Evolutionary conservation across 1,140 invertebrate species (phyloP), one percentile per base, ranked within the genome.

Genomic region (Limonius californicus): DNA sequence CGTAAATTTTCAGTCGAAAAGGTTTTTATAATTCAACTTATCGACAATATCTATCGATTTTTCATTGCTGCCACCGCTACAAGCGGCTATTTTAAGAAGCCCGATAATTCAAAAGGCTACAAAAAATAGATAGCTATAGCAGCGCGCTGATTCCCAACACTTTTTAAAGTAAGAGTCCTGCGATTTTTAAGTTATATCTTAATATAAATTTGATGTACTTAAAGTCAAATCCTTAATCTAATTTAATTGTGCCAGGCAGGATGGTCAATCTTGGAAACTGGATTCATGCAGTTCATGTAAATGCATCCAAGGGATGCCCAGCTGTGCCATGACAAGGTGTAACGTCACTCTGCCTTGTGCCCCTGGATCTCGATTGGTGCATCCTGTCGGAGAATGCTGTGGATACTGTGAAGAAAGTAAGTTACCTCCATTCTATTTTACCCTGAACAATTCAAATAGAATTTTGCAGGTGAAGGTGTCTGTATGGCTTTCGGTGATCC

Each of bases 401-500:
- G 85, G 88, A 1, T 84, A 87, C 67, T 97, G 94, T 75, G 84
- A 92, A 20, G 89, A 94, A 76, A 88, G 89, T 81, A 77, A 83
- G 21, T 57, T 39, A 45, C 54, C 54, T 54, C 21, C 20, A 35
- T 56, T 42, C 53, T 27, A 54, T 7, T n/a, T n/a, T n/a, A n/a
- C n/a, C n/a, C n/a, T n/a, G n/a, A n/a, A n/a, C n/a, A n/a, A 47
- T 7, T 47, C 8, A 8, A 9, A 47, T 9, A 47, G 43, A 47
- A 8, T 16, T 72, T 79, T 77, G 23, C 72, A 88, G 87, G 82
- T 58, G 90, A 94, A 57, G 92, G 91, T 3, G 88, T 93, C 0
- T 97, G 94, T 76, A 91, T 91, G 0, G 92, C 94, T 0, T 97
- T 93, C 73, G 94, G 94, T 0, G 93, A 97, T 77, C 92, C 94